phyloP scores from a whole-genome alignment of 2,888 invertebrate species.

The Galeopsomyia nigrocyanea region DNA sequence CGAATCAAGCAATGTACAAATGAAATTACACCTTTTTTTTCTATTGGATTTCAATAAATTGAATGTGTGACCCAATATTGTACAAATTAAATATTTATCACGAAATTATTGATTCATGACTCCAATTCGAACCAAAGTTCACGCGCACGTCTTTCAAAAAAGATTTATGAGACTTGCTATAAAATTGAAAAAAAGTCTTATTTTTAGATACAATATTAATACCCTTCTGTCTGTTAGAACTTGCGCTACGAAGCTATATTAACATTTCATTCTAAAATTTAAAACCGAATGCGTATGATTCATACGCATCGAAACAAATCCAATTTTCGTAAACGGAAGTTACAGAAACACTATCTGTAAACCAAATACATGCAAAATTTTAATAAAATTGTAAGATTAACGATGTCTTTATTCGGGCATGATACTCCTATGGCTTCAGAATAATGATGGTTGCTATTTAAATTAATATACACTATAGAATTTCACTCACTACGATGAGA shows the following conservation, averaged over 20 bases:
- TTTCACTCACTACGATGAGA: constrained; percentile 19
- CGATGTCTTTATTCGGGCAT: constrained; percentile 45
- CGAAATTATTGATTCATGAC: constrained; percentile 10
- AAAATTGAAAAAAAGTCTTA: constrained; percentile 29
- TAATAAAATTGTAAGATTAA: constrained; percentile 52
- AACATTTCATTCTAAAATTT: constrained; percentile 29
- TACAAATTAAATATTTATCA: constrained; percentile 22
- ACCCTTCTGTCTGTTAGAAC: constrained; percentile 37
- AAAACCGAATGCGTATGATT: constrained; percentile 29
- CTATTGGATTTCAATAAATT: neutral
- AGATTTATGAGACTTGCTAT: constrained; percentile 10
- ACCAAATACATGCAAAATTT: constrained; percentile 50
- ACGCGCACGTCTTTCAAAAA: constrained; percentile 26
- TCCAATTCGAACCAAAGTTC: constrained; percentile 17
- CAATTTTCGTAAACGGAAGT: constrained; percentile 35
- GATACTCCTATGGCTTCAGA: constrained; percentile 33
- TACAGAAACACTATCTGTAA: constrained; percentile 41
- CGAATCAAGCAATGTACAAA: neutral
- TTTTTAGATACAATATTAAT: constrained; percentile 43
- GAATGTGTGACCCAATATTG: neutral
- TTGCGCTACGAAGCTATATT: constrained; percentile 30
- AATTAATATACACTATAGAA: constrained; percentile 32
- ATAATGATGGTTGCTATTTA: constrained; percentile 14
- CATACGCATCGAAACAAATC: constrained; percentile 35
- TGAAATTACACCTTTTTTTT: neutral